A percentile compares a stretch with the other conserved stretches of the same genome.
These are phyloP conservation scores for Parauchenoglanis ngamensis DNA, from an alignment of 2,797 vertebrate genomes.

Conservation along the genomic window DNA sequence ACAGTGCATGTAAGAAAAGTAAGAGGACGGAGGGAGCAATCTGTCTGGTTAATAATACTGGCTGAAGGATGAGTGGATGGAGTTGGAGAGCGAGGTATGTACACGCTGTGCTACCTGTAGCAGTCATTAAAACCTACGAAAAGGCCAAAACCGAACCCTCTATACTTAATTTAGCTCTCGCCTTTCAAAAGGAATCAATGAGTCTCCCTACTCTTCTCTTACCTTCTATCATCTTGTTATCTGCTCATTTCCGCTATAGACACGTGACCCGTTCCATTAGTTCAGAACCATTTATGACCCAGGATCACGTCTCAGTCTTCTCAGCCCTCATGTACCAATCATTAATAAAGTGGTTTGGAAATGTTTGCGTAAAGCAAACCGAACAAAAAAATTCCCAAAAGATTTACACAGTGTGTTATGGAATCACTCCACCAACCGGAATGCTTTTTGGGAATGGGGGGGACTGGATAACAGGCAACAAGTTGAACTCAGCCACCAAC, in stretches of 20 bases:
- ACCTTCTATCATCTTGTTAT: not conserved
- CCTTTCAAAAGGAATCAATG: not conserved
- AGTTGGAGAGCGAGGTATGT: not conserved
- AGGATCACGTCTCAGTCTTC: not conserved
- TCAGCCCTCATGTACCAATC: not conserved
- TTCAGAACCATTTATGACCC: not conserved
- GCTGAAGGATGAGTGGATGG: constrained; percentile 8
- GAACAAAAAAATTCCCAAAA: not conserved
- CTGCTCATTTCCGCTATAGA: not conserved
- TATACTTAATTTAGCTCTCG: constrained; percentile 14
- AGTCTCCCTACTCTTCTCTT: constrained; percentile 2
- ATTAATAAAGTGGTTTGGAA: not conserved
- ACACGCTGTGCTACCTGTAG: constrained; percentile 16
- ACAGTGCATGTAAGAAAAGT: not conserved
- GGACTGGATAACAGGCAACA: not conserved
- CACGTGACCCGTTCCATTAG: not conserved
- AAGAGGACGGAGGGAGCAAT: not conserved
- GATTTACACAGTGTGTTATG: not conserved
- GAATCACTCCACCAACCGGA: not conserved
- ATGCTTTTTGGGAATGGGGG: not conserved
- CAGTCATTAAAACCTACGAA: constrained; percentile 30
- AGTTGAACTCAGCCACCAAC: no score
- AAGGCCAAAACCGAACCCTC: constrained; percentile 4
- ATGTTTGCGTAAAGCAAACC: not conserved
- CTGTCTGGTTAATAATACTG: constrained; percentile 17